Evolutionary conservation across 2,888 invertebrate species (phyloP).

Genomic region (Achlya flavicornis): DNA sequence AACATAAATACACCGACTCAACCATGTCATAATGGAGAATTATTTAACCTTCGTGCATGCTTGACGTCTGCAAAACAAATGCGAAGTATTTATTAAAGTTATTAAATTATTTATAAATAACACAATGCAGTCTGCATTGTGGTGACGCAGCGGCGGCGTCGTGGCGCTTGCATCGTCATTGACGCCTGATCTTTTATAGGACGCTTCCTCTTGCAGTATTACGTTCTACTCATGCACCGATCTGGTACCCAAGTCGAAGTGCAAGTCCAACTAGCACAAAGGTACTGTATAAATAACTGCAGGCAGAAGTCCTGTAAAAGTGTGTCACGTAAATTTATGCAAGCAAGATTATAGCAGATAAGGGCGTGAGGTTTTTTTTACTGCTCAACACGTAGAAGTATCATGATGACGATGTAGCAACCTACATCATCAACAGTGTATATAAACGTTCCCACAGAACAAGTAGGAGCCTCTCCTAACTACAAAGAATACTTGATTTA

Average conservation of each 20-base stretch:
- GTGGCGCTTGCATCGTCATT: conserved; percentile 18
- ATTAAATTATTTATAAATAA: conserved; percentile 15
- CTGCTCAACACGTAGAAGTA: too few relatives aligned
- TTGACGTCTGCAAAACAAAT: not conserved
- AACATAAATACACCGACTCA: not conserved
- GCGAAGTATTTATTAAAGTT: not conserved
- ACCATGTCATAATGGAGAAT: not conserved
- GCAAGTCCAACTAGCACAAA: not conserved
- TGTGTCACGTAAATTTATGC: too few relatives aligned
- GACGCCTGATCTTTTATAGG: conserved; percentile 27
- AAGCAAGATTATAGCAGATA: too few relatives aligned
- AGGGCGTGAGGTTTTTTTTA: too few relatives aligned
- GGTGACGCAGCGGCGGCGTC: not conserved
- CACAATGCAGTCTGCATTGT: conserved; percentile 12
- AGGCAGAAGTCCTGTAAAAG: too few relatives aligned
- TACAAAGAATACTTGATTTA: not conserved
- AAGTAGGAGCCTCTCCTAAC: not conserved
- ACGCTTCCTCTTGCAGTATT: conserved; percentile 33
- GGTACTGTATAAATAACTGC: too few relatives aligned
- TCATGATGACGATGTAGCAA: too few relatives aligned
- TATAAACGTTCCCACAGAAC: too few relatives aligned
- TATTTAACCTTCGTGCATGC: conserved; percentile 3
- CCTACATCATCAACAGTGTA: too few relatives aligned
- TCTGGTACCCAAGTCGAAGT: not conserved
- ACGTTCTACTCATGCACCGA: not conserved